A percentile compares a stretch with the other conserved stretches of the same genome.
phyloP scores from a whole-genome alignment of 2,797 vertebrate genomes.

The Pangasius djambal region DNA sequence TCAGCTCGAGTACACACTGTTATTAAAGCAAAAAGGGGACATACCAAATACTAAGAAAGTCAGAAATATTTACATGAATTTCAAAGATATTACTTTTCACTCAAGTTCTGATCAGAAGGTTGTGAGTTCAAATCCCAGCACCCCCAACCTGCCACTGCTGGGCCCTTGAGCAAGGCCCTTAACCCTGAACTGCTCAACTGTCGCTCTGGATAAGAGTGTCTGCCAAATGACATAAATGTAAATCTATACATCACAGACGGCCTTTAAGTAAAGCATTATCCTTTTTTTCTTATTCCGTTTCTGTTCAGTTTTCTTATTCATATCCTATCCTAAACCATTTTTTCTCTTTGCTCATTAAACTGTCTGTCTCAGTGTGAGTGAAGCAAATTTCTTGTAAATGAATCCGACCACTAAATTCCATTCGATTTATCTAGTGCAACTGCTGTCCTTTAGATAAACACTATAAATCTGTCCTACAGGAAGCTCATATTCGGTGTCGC shows the following conservation, averaged over 20 bases:
- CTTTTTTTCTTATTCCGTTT: not conserved
- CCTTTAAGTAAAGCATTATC: not conserved
- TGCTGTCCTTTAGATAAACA: slow-evolving; percentile 32
- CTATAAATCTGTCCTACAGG: slow-evolving; percentile 42
- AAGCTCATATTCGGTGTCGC: slow-evolving; percentile 52
- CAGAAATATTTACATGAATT: too few species aligned
- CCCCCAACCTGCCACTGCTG: too few species aligned
- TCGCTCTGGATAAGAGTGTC: too few species aligned
- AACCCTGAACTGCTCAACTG: not conserved
- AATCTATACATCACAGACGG: not conserved
- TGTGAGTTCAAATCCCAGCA: not conserved
- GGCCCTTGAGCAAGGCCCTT: not conserved
- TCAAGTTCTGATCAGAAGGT: too few species aligned
- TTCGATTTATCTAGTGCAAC: slow-evolving; percentile 29
- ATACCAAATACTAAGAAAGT: too few species aligned
- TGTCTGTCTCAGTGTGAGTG: not conserved
- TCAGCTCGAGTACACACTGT: too few species aligned
- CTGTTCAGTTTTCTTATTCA: not conserved
- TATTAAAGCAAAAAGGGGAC: too few species aligned
- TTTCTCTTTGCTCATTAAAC: not conserved
- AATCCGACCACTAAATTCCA: not conserved
- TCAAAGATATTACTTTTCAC: too few species aligned
- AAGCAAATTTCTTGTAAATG: slow-evolving; percentile 12
- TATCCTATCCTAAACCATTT: not conserved
- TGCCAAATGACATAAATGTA: too few species aligned